Base-by-base conservation (phyloP, 2,888 invertebrate species). In the Cotesia congregata region DNA sequence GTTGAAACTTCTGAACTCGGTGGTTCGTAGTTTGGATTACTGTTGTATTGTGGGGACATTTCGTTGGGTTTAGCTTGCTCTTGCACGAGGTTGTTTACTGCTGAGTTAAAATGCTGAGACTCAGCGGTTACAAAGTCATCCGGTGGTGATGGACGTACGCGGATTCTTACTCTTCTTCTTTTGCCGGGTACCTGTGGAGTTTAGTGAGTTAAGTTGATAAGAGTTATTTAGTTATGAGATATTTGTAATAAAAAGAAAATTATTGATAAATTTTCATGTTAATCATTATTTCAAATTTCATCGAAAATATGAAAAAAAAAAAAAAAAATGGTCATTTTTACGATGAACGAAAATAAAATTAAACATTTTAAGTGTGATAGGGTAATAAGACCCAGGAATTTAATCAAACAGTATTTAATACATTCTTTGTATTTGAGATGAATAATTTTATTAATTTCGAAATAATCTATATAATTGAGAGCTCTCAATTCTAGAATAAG, bases 101-200 rank as follows among this genome's bases (percentile, higher is more conserved):
- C 85, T 0, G 89, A 87, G 38, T 86, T 93, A 41, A 94, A 92
- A 84, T 93, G 94, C 88, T 96, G 96, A 0, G 95, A 95, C 87
- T 96, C 96, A 0, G 96, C 95, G 0, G 93, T 92, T 85, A 95
- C 95, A 72, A 96, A 93, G 38, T 93, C 92, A 87, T 95, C 96
- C 7, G 89, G 89, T 4, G 92, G 92, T 67, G 91, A 91, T 39
- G 93, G 93, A 80, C 93, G 93, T 0, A 95, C 93, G 80, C 94
- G 92, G 83, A 94, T 94, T 93, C 95, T 95, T 83, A 93, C 93
- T 72, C 95, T 92, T 77, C 94, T 92, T 77, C 91, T 90, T 5
- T 79, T 78, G 17, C 82, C 84, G n/a, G 30, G 65, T 12, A 79
- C 79, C 86, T 87, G 75, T 5, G 77, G 81, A 20, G 39, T 67